Evolutionary conservation across 2,797 vertebrate genomes (phyloP).

Genomic region (Adelosebastes latens): DNA sequence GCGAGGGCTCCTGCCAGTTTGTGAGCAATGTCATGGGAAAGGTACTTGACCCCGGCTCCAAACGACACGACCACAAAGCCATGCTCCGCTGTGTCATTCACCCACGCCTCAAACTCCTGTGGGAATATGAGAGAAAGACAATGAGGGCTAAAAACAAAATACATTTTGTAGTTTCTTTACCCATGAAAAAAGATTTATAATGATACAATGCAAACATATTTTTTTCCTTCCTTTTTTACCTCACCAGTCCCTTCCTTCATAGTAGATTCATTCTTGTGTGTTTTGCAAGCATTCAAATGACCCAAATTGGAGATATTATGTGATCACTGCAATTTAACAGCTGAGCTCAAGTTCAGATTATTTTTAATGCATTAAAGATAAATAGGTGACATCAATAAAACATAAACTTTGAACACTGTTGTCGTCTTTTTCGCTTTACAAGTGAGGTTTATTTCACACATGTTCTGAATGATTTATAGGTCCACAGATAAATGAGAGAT

Average conservation of each 20-base stretch:
- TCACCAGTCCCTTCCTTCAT: not conserved
- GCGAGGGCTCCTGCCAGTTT: slow-evolving; percentile 93
- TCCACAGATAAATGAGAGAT: not conserved
- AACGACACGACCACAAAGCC: slow-evolving; percentile 98
- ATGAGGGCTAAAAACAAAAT: not conserved
- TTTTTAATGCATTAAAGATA: not conserved
- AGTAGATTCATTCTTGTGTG: not conserved
- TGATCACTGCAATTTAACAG: not conserved
- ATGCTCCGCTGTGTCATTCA: slow-evolving; percentile 89
- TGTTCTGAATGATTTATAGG: not conserved
- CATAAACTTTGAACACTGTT: not conserved
- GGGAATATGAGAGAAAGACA: slow-evolving; percentile 15
- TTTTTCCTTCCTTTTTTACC: not conserved
- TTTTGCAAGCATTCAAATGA: not conserved
- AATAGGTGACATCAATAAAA: not conserved
- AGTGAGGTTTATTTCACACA: not conserved
- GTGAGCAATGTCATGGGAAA: slow-evolving; percentile 93
- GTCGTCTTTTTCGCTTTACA: not conserved
- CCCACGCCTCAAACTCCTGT: slow-evolving; percentile 93
- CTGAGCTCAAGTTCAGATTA: not conserved
- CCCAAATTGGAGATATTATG: not conserved
- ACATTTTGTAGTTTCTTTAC: not conserved
- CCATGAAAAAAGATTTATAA: not conserved
- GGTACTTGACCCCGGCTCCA: slow-evolving; percentile 97
- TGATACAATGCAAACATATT: not conserved